These are phyloP conservation scores for Idaea straminata DNA, from an alignment of 2,888 invertebrate species.

Conservation along the genomic window DNA sequence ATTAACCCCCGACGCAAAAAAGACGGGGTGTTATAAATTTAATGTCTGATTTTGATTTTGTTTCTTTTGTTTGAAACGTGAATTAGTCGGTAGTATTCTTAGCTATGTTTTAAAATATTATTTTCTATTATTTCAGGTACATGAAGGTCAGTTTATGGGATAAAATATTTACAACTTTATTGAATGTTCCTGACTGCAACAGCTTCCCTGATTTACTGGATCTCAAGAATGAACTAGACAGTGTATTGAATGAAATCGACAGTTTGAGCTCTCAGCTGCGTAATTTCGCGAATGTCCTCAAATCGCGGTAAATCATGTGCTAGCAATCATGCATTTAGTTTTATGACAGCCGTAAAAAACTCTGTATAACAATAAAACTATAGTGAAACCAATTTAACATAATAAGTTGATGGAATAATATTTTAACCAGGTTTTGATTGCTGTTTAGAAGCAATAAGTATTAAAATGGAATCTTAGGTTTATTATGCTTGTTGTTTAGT, in stretches of 20 bases:
- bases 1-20: too few relatives aligned
- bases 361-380: constrained; percentile 39
- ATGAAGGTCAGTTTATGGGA: constrained; percentile 88
- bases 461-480: constrained; percentile 57
- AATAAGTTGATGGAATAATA: constrained; percentile 46
- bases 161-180: constrained; percentile 87
- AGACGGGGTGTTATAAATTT: too few relatives aligned
- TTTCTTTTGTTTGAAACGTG: too few relatives aligned
- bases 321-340: constrained; percentile 75
- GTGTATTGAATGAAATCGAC: constrained; percentile 59
- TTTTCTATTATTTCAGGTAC: constrained; percentile 73
- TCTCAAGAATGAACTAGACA: constrained; percentile 73
- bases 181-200: constrained; percentile 90
- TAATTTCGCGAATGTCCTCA: constrained; percentile 77
- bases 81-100: too few relatives aligned
- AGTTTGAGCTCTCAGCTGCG: constrained; percentile 64
- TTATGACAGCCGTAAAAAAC: constrained; percentile 69
- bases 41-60: too few relatives aligned
- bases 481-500: constrained; percentile 63
- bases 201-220: constrained; percentile 86
- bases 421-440: constrained; percentile 49
- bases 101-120: not conserved
- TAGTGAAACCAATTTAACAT: constrained; percentile 55
- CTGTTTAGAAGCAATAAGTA: constrained; percentile 63
- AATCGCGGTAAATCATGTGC: constrained; percentile 69